Percentiles rank a stretch among this genome's conserved stretches.
These are phyloP conservation scores for Tanypteryx hageni DNA, from an alignment of 2,888 invertebrate species.

Conservation along the genomic window DNA sequence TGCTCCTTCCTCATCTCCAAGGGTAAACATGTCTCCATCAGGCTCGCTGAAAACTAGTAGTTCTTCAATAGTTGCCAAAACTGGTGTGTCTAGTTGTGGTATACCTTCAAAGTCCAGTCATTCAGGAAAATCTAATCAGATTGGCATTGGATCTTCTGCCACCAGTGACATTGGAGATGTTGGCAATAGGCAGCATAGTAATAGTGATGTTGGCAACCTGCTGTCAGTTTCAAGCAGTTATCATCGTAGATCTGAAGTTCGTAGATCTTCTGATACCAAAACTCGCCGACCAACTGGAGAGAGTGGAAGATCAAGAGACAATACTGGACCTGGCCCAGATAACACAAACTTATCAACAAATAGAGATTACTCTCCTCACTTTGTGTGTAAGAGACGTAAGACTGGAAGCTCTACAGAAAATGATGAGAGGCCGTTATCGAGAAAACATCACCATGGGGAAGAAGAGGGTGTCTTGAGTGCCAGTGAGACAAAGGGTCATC, in stretches of 20 bases:
- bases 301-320: slow-evolving; percentile 67
- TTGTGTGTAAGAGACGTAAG: slow-evolving; percentile 78
- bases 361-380: slow-evolving; percentile 73
- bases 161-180: slow-evolving; percentile 37
- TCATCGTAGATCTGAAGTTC: slow-evolving; percentile 69
- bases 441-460: slow-evolving; percentile 64
- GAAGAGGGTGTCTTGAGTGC: slow-evolving; percentile 49
- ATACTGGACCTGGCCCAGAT: slow-evolving; percentile 42
- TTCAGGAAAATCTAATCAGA: slow-evolving; percentile 49
- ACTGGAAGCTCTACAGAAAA: slow-evolving; percentile 73
- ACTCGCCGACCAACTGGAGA: slow-evolving; percentile 65
- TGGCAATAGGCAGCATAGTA: slow-evolving; percentile 76
- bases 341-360: slow-evolving; percentile 26
- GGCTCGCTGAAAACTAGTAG: slow-evolving; percentile 56
- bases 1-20: slow-evolving; percentile 50
- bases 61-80: slow-evolving; percentile 31
- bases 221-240: slow-evolving; percentile 76
- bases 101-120: slow-evolving; percentile 52
- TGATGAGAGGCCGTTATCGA: slow-evolving; percentile 68
- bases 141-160: slow-evolving; percentile 44
- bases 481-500: slow-evolving; percentile 65
- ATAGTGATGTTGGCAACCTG: slow-evolving; percentile 75
- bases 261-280: slow-evolving; percentile 68
- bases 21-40: slow-evolving; percentile 50
- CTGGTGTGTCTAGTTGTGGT: slow-evolving; percentile 30